Evolutionary conservation across 2,888 invertebrate genomes (phyloP), one percentile per base, ranked within the genome.

Genomic region (Trachelus troglodyta): DNA sequence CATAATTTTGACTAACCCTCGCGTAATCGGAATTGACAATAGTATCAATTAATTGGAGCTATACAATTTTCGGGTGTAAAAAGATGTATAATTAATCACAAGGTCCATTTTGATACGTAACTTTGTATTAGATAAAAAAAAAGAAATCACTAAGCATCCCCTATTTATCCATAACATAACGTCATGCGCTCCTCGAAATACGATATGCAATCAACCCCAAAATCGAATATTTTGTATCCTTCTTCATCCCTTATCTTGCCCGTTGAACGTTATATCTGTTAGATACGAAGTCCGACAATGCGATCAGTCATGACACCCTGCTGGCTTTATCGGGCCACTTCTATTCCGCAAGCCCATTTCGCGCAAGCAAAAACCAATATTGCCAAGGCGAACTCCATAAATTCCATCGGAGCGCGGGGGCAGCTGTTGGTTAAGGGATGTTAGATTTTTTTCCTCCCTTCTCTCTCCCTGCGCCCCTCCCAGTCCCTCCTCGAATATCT

Each of bases 301-400:
- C 71, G 71, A 71, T 71, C 71, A 71, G 71, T 71, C 71, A 12
- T 31, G 71, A 71, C 71, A 31, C 71, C 56, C 34, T 31, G 71
- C 31, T 12, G 12, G 71, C 71, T 71, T 71, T 71, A 71, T 71
- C 31, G 71, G 23, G 33, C 71, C 71, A 71, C 71, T 71, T 71
- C 71, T 15, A 34, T 71, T 34, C 12, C 34, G 33, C 71, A 71
- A 71, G 31, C 71, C 71, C 33, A 71, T 71, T 71, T 34, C 12
- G 71, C 71, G 31, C 15, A 9, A 34, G 71, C 31, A 71, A 71
- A 71, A 71, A 71, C 31, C 34, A 34, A 71, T 31, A 71, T 71
- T 71, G 33, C 33, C 31, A 15, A 12, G 71, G 56, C 56, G 71
- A 71, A 71, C 12, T 71, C 71, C 71, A 71, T 71, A 71, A 71